A percentile compares a stretch with the other conserved stretches of the same genome.
Evolutionary conservation across 2,888 invertebrate genomes (phyloP).

Genomic region (Eubasilissa splendida): DNA sequence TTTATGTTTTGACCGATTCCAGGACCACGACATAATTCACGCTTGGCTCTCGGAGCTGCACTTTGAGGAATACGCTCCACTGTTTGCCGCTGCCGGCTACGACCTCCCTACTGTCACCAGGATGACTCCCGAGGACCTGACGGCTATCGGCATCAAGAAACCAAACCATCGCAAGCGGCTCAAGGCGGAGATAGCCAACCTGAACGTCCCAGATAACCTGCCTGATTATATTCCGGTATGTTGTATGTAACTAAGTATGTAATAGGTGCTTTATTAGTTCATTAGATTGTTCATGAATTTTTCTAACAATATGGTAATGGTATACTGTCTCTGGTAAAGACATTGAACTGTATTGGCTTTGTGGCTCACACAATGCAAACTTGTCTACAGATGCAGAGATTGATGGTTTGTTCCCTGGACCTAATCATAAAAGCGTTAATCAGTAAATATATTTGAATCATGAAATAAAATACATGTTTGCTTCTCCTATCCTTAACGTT

Average conservation of each 20-base stretch:
- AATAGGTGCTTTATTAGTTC: no score
- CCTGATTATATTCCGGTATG: conserved; percentile 94
- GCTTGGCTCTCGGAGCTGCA: conserved; percentile 95
- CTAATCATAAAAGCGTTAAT: no score
- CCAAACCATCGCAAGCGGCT: conserved; percentile 96
- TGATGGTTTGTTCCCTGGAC: no score
- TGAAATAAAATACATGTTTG: no score
- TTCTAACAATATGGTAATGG: no score
- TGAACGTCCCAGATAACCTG: conserved; percentile 94
- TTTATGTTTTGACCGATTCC: conserved; percentile 58
- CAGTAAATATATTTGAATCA: no score
- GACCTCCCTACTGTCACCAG: conserved; percentile 98
- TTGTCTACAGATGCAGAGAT: no score
- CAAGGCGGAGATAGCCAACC: conserved; percentile 95
- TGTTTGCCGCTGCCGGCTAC: conserved; percentile 96
- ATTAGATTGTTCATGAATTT: no score
- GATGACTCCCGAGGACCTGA: conserved; percentile 97
- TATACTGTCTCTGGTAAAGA: no score
- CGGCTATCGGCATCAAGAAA: conserved; percentile 93
- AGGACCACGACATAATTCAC: conserved; percentile 95
- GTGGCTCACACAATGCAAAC: no score
- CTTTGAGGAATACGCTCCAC: conserved; percentile 94
- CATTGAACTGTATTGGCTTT: no score
- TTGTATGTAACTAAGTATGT: conserved; percentile 37
- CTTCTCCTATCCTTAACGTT: no score